A percentile compares a stretch with the other conserved stretches of the same genome.
phyloP scores from a whole-genome alignment of 2,113 vertebrate species.

The Lepus americanus region DNA sequence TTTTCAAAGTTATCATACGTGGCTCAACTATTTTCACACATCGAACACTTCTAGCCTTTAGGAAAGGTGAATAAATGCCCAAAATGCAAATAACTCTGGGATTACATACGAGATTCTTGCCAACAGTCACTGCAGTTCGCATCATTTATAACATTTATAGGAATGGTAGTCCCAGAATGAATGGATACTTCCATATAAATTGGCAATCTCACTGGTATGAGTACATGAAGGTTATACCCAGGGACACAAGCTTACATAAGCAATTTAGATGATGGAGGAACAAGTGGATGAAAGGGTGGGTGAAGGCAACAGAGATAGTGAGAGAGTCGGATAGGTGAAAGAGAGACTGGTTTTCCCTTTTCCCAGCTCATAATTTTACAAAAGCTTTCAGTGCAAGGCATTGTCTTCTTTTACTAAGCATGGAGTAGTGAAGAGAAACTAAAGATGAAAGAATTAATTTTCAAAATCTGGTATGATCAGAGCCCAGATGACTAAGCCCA shows the following conservation, averaged over 20 bases:
- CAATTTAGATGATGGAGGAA: background rate
- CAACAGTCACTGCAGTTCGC: background rate
- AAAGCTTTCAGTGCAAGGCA: background rate
- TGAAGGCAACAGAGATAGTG: too few species aligned
- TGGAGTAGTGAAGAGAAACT: background rate
- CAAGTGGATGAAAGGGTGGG: background rate
- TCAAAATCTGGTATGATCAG: background rate
- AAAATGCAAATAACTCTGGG: background rate
- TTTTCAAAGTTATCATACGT: constrained; percentile 32
- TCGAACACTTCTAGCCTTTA: constrained; percentile 11
- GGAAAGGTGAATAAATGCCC: background rate
- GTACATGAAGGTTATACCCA: constrained; percentile 3
- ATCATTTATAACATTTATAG: background rate
- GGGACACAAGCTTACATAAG: background rate
- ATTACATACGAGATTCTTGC: background rate
- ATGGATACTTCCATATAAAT: background rate
- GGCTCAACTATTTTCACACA: constrained; percentile 35
- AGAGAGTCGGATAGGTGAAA: background rate
- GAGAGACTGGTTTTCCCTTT: background rate
- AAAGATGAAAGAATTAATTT: constrained; percentile 2
- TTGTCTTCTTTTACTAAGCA: background rate
- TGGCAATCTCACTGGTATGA: background rate
- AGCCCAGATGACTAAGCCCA: background rate
- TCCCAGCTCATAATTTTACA: constrained; percentile 10
- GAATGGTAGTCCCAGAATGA: background rate